Conservation (phyloP, 2,797 vertebrate genomes). For the Pogoniulus pusillus region DNA sequence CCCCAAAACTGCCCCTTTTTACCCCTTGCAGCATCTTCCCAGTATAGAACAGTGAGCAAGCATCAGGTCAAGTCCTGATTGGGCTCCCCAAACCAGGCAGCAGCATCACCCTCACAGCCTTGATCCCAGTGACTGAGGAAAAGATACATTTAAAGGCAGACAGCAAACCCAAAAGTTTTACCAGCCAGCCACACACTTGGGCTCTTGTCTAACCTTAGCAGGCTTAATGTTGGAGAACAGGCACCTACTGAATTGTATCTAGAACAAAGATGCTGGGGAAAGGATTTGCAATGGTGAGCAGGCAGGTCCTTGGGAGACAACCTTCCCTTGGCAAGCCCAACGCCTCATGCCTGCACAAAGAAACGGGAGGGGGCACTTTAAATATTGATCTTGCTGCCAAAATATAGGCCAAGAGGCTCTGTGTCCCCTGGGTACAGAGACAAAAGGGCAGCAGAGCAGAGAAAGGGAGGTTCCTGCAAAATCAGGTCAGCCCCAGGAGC, state of each 20-base stretch:
- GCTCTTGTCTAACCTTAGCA: conserved; percentile 52
- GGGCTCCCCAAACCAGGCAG: not conserved
- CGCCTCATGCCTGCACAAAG: not conserved
- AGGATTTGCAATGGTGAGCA: conserved; percentile 47
- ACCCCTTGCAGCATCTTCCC: not conserved
- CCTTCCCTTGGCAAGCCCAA: not conserved
- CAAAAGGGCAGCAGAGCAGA: conserved; percentile 17
- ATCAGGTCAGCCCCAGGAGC: conserved; percentile 43
- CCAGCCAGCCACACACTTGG: not conserved
- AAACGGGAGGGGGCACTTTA: conserved; percentile 4
- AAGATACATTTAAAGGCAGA: not conserved
- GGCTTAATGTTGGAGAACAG: conserved; percentile 42
- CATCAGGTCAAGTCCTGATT: not conserved
- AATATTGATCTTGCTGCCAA: conserved; percentile 58
- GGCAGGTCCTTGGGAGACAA: conserved; percentile 16
- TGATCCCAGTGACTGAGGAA: not conserved
- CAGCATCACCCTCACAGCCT: not conserved
- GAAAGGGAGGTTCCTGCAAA: conserved; percentile 34
- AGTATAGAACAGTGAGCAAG: not conserved
- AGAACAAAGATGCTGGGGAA: conserved; percentile 20
- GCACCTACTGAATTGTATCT: conserved; percentile 64
- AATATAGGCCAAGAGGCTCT: conserved; percentile 50
- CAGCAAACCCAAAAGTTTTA: not conserved
- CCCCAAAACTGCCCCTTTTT: not conserved
- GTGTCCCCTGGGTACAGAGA: not conserved